Percentiles rank a stretch among this genome's conserved stretches.
Conservation (phyloP, 2,888 invertebrate species). For the Oscheius sp. region DNA sequence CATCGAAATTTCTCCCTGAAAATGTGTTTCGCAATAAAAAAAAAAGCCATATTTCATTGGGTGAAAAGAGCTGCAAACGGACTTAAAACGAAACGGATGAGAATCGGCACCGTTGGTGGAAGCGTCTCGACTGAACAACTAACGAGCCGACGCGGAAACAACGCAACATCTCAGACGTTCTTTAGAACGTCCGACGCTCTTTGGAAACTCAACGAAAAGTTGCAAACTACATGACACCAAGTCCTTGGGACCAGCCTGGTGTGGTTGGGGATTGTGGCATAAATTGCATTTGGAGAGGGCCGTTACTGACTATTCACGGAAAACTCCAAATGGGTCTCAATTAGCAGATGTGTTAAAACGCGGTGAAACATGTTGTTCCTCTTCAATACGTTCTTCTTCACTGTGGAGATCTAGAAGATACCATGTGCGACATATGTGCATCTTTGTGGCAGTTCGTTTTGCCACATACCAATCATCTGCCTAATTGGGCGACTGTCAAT, state of each 20-base stretch:
- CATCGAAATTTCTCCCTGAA: background rate
- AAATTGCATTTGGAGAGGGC: conserved; percentile 22
- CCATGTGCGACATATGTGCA: conserved; percentile 23
- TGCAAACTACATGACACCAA: background rate
- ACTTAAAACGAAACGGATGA: conserved; percentile 15
- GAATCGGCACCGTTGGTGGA: conserved; percentile 23
- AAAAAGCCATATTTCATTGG: background rate
- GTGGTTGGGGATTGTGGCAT: conserved; percentile 15
- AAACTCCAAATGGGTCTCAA: conserved; percentile 15
- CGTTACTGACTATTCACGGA: conserved; percentile 26
- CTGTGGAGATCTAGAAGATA: background rate
- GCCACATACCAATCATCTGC: conserved; percentile 34
- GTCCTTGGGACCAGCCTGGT: background rate
- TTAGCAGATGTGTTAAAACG: background rate
- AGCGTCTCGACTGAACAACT: conserved; percentile 4
- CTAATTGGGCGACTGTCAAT: conserved; percentile 33
- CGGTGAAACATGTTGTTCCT: background rate
- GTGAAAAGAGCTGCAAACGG: background rate
- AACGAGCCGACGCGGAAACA: conserved; percentile 28
- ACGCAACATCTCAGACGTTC: background rate
- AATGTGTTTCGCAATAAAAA: background rate
- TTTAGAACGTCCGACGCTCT: background rate
- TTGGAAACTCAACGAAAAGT: background rate
- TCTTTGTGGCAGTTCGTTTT: conserved; percentile 33
- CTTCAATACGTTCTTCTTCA: background rate